Percentiles rank a stretch among this genome's conserved stretches.
Conservation (phyloP, 2,797 vertebrate species). For the Cryptoprocta ferox region DNA sequence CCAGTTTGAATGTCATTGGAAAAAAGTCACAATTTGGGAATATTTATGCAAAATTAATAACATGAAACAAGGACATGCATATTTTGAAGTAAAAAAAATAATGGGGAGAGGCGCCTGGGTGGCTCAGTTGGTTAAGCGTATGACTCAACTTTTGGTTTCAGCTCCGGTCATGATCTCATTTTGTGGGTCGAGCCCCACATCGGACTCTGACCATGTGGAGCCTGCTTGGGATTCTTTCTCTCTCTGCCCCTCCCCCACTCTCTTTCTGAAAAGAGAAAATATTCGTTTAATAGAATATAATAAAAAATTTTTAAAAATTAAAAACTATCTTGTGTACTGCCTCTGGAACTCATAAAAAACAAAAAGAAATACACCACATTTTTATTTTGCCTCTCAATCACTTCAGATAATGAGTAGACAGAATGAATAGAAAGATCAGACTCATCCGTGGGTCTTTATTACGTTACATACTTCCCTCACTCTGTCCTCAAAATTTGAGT, state of each 20-base stretch:
- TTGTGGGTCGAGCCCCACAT: not conserved
- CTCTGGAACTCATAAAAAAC: not conserved
- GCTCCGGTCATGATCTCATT: not conserved
- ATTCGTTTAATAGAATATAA: not conserved
- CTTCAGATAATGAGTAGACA: not conserved
- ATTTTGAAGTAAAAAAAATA: not conserved
- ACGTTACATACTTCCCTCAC: not conserved
- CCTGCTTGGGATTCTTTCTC: not conserved
- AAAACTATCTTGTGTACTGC: not conserved
- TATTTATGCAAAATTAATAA: not conserved
- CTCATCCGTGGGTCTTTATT: not conserved
- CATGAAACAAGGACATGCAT: not conserved
- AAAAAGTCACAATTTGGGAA: not conserved
- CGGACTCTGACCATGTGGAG: not conserved
- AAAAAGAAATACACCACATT: not conserved
- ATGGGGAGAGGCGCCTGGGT: not conserved
- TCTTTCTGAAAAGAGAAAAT: not conserved
- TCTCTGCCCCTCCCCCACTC: not conserved
- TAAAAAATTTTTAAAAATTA: not conserved
- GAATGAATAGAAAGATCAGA: not conserved
- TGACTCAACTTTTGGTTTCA: not conserved
- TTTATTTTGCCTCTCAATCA: slow-evolving; percentile 17
- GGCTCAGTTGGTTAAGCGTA: not conserved
- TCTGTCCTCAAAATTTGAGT: not conserved
- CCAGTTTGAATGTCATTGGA: not conserved